These are phyloP conservation scores for Ricordea florida DNA, from an alignment of 92 coral and sea anemone species.

Conservation along the genomic window DNA sequence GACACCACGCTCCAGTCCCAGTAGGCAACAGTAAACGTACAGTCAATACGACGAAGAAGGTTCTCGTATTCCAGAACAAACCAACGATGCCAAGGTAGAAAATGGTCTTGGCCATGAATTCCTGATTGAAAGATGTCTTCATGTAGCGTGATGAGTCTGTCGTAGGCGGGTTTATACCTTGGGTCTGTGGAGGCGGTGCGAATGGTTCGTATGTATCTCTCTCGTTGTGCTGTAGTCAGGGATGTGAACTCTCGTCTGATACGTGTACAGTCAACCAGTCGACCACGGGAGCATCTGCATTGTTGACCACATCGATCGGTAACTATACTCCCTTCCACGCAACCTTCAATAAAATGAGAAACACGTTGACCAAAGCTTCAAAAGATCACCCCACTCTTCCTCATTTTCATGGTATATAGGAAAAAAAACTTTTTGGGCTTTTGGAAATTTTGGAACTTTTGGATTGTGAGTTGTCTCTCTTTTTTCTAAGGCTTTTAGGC, in stretches of 20 bases:
- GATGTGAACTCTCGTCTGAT: constrained; percentile 59
- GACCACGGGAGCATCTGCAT: constrained; percentile 51
- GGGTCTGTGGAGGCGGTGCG: constrained; percentile 40
- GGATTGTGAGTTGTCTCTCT: too few relatives aligned
- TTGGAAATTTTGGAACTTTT: too few relatives aligned
- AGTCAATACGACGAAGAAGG: constrained; percentile 43
- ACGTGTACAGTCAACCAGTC: constrained; percentile 57
- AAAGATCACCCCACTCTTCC: too few relatives aligned
- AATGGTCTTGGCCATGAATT: constrained; percentile 31
- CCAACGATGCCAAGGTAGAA: constrained; percentile 74
- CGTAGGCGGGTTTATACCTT: constrained; percentile 57
- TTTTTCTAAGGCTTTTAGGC: too few relatives aligned
- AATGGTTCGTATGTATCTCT: constrained; percentile 41
- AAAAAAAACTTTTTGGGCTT: too few relatives aligned
- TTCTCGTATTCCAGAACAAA: constrained; percentile 50
- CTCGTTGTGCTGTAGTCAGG: constrained; percentile 54
- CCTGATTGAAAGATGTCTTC: constrained; percentile 21
- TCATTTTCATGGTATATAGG: too few relatives aligned
- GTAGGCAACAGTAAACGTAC: constrained; percentile 51
- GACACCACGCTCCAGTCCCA: constrained; percentile 69
- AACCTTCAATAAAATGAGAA: background rate
- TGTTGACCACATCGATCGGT: constrained; percentile 49
- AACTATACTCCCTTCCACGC: constrained; percentile 5
- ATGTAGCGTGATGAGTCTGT: constrained; percentile 62
- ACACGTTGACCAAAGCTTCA: too few relatives aligned